A percentile compares a stretch with the other conserved stretches of the same genome.
phyloP scores from a whole-genome alignment of 2,113 vertebrate species.

The Bettongia penicillata region DNA sequence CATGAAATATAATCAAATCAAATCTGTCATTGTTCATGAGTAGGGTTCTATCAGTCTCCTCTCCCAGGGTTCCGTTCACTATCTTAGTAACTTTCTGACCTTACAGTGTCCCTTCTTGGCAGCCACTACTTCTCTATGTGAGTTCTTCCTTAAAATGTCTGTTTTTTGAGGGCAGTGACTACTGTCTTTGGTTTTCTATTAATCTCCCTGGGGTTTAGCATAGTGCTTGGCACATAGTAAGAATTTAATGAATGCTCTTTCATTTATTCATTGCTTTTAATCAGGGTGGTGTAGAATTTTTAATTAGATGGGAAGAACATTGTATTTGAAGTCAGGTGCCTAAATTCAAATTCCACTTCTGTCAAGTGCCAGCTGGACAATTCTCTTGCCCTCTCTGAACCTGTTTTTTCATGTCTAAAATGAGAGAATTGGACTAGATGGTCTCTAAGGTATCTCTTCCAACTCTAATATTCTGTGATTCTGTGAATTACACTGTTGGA shows the following conservation, averaged over 20 bases:
- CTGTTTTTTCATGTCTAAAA: neutral
- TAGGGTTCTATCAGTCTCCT: neutral
- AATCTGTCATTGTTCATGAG: neutral
- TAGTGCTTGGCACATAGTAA: neutral
- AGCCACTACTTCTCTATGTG: neutral
- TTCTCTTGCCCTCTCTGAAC: neutral
- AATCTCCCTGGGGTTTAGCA: neutral
- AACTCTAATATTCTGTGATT: neutral
- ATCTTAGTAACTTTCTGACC: neutral
- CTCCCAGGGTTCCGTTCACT: neutral
- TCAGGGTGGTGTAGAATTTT: neutral
- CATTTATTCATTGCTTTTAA: neutral
- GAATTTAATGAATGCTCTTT: neutral
- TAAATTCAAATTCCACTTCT: neutral
- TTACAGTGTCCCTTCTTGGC: neutral
- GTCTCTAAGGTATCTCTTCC: neutral
- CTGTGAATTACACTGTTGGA: neutral
- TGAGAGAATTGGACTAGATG: neutral
- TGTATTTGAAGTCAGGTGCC: neutral
- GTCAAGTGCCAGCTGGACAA: neutral
- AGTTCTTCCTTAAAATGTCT: neutral
- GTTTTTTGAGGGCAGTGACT: neutral
- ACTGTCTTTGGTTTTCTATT: neutral
- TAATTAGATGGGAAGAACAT: neutral
- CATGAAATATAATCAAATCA: neutral